Evolutionary conservation across 2,888 invertebrate species (phyloP), one percentile per base, ranked within the genome.

Genomic region (Sacculina carcini): DNA sequence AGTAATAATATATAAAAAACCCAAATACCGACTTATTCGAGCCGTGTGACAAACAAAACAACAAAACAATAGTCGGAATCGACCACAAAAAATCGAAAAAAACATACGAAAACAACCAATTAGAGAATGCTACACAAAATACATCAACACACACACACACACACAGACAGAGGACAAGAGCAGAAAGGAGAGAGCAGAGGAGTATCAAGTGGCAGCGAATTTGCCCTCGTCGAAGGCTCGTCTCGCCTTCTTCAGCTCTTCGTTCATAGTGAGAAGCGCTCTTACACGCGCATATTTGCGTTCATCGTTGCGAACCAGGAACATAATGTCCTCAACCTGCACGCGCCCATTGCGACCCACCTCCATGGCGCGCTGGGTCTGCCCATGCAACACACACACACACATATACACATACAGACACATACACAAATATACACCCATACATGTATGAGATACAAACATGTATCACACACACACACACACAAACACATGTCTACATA

Each of bases 191-290:
- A 34, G 32, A 24, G 31, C 47, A 26, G 19, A 40, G 40, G 29
- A 42, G 21, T n/a, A n/a, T 46, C 40, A 58, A 69, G 74, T 73
- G 77, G 82, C 84, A 71, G 83, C 86, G 73, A 86, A 89, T 77
- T 89, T 89, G 56, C 86, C 85, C 75, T 92, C 96, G 70, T 98
- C 98, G 69, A 98, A 99, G 55, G 96, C 96, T 70, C 98, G 98
- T 59, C 98, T 75, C 14, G 98, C 98, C 67, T 90, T 86, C 69
- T 96, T 92, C 48, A 98, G 69, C 68, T 98, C 96, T 68, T 99
- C 98, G 67, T 94, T 98, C 94, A 98, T 94, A 40, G 86, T 86
- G 0, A 96, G 69, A 32, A 96, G 70, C 67, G 94, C 94, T 70
- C 92, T 92, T 0, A 98, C 94, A 60, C 98, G 74, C 2, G 94